Evolutionary conservation across 1,140 invertebrate genomes (phyloP).

Genomic region (Drosophila subpulchrella): DNA sequence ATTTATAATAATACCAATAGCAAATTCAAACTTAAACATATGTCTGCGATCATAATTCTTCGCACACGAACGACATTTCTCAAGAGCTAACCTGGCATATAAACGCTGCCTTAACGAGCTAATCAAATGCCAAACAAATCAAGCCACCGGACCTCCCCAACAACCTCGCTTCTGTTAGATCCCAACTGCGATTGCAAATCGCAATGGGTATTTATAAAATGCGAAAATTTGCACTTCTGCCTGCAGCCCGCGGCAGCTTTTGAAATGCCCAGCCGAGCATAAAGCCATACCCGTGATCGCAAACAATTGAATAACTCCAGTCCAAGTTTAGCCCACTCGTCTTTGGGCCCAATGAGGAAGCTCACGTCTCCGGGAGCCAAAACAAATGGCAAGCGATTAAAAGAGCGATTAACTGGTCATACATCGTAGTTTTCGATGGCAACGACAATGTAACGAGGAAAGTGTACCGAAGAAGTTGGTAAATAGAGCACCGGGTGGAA

Average conservation of each 20-base stretch:
- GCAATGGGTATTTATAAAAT: conserved; percentile 18
- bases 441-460: conserved; percentile 34
- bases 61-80: conserved; percentile 49
- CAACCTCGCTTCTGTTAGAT: conserved; percentile 32
- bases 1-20: conserved; percentile 64
- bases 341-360: conserved; percentile 46
- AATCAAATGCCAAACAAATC: conserved; percentile 71
- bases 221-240: conserved; percentile 60
- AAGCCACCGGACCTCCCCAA: conserved; percentile 39
- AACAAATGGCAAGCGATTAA: conserved; percentile 43
- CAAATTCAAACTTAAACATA: conserved; percentile 11
- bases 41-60: conserved; percentile 31
- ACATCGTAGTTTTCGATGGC: conserved; percentile 39
- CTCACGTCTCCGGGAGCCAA: conserved; percentile 40
- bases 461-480: not conserved
- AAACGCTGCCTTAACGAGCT: conserved; percentile 59
- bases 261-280: conserved; percentile 63
- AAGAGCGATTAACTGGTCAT: conserved; percentile 40
- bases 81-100: conserved; percentile 54
- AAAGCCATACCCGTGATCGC: conserved; percentile 36
- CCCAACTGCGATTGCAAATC: conserved; percentile 26
- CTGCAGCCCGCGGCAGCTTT: conserved; percentile 31
- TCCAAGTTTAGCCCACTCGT: conserved; percentile 35
- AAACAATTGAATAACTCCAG: conserved; percentile 67
- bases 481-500: not conserved